A percentile compares a stretch with the other conserved stretches of the same genome.
Evolutionary conservation across 1,140 invertebrate species (phyloP).

Genomic region (Cydia strobilella): DNA sequence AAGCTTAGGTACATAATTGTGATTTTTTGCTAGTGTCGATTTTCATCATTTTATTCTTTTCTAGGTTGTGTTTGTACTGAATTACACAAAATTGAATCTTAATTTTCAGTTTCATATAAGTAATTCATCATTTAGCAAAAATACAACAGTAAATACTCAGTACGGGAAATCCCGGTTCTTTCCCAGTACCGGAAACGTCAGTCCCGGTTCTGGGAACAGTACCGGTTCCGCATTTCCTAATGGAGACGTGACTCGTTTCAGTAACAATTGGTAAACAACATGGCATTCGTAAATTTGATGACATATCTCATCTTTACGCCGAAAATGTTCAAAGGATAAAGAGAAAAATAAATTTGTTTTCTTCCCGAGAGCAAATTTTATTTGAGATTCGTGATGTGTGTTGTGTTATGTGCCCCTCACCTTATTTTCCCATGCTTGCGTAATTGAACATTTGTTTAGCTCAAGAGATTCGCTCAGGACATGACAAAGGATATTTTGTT

Average conservation of each 20-base stretch:
- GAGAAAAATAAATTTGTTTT: conserved; percentile 47
- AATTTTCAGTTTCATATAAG: too few relatives aligned
- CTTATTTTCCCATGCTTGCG: conserved; percentile 15
- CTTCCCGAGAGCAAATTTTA: conserved; percentile 46
- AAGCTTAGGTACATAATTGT: too few relatives aligned
- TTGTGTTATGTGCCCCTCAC: conserved; percentile 24
- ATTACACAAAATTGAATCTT: too few relatives aligned
- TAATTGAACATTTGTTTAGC: conserved; percentile 29
- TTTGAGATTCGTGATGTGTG: conserved; percentile 31
- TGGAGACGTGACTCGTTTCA: conserved; percentile 55
- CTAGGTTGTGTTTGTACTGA: too few relatives aligned
- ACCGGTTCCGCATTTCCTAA: too few relatives aligned
- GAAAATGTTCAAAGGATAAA: conserved; percentile 50
- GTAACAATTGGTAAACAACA: conserved; percentile 65
- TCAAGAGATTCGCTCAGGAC: not conserved
- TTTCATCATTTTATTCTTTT: too few relatives aligned
- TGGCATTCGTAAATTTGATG: conserved; percentile 60
- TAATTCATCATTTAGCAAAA: too few relatives aligned
- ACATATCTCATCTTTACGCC: conserved; percentile 56
- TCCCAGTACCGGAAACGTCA: too few relatives aligned
- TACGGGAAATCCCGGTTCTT: too few relatives aligned
- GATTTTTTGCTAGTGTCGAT: too few relatives aligned
- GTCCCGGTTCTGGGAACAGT: too few relatives aligned
- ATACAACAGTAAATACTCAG: too few relatives aligned
- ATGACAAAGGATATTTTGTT: conserved; percentile 10